Evolutionary conservation across 2,888 invertebrate genomes (phyloP), one percentile per base, ranked within the genome.

Genomic region (Junonia oenone): DNA sequence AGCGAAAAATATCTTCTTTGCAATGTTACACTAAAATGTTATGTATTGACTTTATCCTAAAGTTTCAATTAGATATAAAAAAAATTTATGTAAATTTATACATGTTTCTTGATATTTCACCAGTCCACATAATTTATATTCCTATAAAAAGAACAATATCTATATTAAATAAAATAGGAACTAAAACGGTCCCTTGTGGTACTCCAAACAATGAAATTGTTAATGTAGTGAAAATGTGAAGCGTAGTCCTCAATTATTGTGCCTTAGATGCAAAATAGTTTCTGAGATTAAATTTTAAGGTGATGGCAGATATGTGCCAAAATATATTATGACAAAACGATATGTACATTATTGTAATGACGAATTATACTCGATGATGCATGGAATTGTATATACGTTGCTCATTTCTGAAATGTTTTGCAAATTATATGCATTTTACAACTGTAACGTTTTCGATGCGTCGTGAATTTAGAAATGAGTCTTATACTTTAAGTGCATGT

Each of bases 211-310:
- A 48, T 54, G 35, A 35, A 52, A 52, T 56, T 47, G 47, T 54
- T 50, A 52, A 56, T 33, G 14, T 50, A 51, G 37, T 37, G 33
- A 51, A 52, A 53, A 55, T 14, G 47, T 17, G 51, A 59, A 54
- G 58, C 64, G 60, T 75, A 73, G 68, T 76, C 78, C 71, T 78
- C 72, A 72, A 73, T 72, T 71, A 74, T 62, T 75, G 85, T 85
- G 85, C 85, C 85, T 85, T 85, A 84, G 83, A 80, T 72, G 79
- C 83, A 77, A 76, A 68, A 68, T 63, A 68, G 64, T 71, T 72
- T 68, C 75, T 71, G 67, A 67, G 29, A 54, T 49, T 56, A 64
- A 56, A 63, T 63, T 60, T 65, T 68, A 67, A 64, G 61, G 63
- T 59, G 8, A 63, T 47, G 80, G 78, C 80, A 74, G 74, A 17